Evolutionary conservation across 2,113 vertebrate species (phyloP), one percentile per base, ranked within the genome.

Genomic region (Phoxinus phoxinus): DNA sequence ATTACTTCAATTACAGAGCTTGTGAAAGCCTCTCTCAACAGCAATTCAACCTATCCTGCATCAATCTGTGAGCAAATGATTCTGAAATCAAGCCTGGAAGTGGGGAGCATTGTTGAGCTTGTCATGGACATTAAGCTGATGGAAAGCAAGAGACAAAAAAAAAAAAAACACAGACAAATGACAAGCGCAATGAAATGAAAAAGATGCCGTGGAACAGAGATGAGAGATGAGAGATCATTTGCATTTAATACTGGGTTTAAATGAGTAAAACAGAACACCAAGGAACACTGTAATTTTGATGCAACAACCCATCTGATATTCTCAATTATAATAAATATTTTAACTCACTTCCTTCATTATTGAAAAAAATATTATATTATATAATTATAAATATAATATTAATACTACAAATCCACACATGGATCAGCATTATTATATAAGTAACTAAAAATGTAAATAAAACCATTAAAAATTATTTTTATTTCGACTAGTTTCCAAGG

Each of bases 1-100:
- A 89, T 88, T 89, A 90, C 84, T 86, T 87, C 87, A 89, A 90
- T 91, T 91, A 88, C 53, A 51, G 44, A 35, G 46, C 90, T 87
- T 77, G 86, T 81, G 63, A 83, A 58, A 84, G 85, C 65, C 53
- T 56, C 75, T 63, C 76, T 88, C 83, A 83, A 81, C 87, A 76
- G 67, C 81, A 37, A 59, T 86, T 89, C 78, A 89, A 83, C 86
- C 84, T 87, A 88, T 85, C 79, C 56, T 21, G 72, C 85, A 85
- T 88, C 81, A 85, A 81, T 83, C 67, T 56, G 30, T 35, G 37
- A 79, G 72, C 83, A 89, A 82, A 88, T 88, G 69, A 67, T 63
- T 85, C 53, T 75, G 76, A 87, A 89, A 88, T 77, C 41, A 74
- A 71, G 44, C 30, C 71, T 73, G 37, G 41, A 74, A 32, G 74